phyloP scores from a whole-genome alignment of 2,113 vertebrate species.

The Danio rerio region DNA sequence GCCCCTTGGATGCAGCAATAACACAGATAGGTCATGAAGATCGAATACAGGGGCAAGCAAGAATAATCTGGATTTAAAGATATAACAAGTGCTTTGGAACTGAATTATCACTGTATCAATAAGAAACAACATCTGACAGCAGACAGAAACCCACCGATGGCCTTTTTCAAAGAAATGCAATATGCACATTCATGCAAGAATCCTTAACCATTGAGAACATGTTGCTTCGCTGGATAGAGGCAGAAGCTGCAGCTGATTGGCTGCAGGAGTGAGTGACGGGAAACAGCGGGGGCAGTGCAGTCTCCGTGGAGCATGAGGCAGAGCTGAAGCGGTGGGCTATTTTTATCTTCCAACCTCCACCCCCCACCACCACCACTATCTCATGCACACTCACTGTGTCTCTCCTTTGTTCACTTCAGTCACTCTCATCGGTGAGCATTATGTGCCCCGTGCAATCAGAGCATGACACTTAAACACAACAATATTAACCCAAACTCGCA shows the following conservation, averaged over 20 bases:
- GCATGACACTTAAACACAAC: not conserved
- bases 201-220: slow-evolving; percentile 54
- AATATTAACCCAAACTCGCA: not conserved
- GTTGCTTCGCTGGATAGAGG: slow-evolving; percentile 53
- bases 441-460: slow-evolving; percentile 51
- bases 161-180: slow-evolving; percentile 16
- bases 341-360: slow-evolving; percentile 66
- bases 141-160: not conserved
- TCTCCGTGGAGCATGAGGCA: slow-evolving; percentile 57
- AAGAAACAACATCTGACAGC: not conserved
- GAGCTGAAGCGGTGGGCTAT: slow-evolving; percentile 68
- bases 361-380: not conserved
- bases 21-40: not conserved
- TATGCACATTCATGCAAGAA: slow-evolving; percentile 31
- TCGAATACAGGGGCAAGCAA: not conserved
- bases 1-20: not conserved
- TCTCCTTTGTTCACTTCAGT: slow-evolving; percentile 66
- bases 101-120: not conserved
- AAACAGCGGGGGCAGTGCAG: slow-evolving; percentile 56
- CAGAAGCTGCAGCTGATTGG: slow-evolving; percentile 62
- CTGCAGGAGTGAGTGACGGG: slow-evolving; percentile 50
- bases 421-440: slow-evolving; percentile 61
- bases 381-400: slow-evolving; percentile 65
- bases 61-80: not conserved
- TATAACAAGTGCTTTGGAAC: not conserved